These are phyloP conservation scores for Leucophenga maculata DNA, from an alignment of 2,888 invertebrate species.

Conservation along the genomic window DNA sequence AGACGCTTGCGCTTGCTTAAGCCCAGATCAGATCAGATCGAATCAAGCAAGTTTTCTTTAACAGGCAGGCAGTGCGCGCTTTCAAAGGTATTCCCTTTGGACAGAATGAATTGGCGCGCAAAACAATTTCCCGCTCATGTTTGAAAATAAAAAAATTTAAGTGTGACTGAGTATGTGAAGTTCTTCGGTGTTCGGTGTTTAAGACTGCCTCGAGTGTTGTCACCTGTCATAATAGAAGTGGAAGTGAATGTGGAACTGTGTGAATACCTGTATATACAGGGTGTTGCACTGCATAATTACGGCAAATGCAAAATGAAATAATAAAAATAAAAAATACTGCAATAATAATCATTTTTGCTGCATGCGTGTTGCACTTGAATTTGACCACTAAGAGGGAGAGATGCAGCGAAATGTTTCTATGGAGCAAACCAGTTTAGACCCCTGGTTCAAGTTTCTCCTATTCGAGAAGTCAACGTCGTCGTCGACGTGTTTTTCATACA, in stretches of 20 bases:
- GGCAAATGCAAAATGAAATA: constrained; percentile 66
- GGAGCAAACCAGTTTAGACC: constrained; percentile 53
- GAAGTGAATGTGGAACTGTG: constrained; percentile 1
- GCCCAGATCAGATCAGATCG: constrained; percentile 3
- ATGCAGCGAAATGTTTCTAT: neutral
- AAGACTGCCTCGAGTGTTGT: constrained; percentile 61
- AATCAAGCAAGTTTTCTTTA: neutral
- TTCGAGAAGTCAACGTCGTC: constrained; percentile 42
- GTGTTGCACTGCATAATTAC: constrained; percentile 56
- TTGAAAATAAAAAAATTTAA: constrained; percentile 1
- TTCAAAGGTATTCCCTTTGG: no score
- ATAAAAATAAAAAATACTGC: constrained; percentile 42
- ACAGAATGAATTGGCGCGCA: constrained; percentile 24
- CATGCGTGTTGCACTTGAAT: constrained; percentile 65
- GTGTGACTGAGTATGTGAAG: constrained; percentile 11
- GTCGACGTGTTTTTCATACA: constrained; percentile 40
- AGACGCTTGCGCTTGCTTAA: constrained; percentile 7
- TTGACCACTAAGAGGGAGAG: constrained; percentile 54
- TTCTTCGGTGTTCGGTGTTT: neutral
- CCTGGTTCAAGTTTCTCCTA: neutral
- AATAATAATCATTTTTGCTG: constrained; percentile 15
- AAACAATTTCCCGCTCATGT: constrained; percentile 14
- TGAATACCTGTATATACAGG: neutral
- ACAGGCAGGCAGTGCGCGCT: neutral
- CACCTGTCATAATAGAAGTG: constrained; percentile 64